Conservation (phyloP, 2,797 vertebrate genomes). For the Esox masquinongy region DNA sequence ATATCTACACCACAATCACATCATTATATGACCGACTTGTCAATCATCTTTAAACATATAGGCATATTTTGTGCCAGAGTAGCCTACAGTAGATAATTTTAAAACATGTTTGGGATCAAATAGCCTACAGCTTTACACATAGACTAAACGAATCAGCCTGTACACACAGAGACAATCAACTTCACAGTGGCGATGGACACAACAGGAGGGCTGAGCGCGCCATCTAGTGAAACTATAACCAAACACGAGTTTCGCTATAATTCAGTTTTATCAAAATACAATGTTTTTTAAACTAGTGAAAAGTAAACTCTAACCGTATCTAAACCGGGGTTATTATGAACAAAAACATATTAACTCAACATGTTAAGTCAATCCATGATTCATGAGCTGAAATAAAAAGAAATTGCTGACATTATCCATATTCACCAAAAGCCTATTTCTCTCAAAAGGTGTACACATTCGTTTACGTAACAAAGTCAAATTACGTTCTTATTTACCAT, state of each 20-base stretch:
- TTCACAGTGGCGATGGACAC: neutral
- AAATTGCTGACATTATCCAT: no score
- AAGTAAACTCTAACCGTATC: no score
- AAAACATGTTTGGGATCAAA: constrained; percentile 91
- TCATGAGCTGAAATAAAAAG: no score
- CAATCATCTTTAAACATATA: constrained; percentile 84
- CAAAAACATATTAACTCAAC: no score
- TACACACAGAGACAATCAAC: constrained; percentile 18
- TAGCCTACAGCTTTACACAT: constrained; percentile 75
- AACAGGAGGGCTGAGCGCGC: constrained; percentile 37
- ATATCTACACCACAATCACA: constrained; percentile 90
- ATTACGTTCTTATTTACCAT: no score
- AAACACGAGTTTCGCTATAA: neutral
- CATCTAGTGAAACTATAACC: constrained; percentile 40
- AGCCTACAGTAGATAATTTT: constrained; percentile 77
- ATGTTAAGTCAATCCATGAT: no score
- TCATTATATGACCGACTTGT: constrained; percentile 82
- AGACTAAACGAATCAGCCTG: constrained; percentile 64
- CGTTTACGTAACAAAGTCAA: no score
- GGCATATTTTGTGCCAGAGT: constrained; percentile 60
- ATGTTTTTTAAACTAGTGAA: no score
- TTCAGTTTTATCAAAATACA: no score
- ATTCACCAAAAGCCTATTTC: no score
- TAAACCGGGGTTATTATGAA: no score
- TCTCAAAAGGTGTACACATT: no score